phyloP scores from a whole-genome alignment of 2,888 invertebrate genomes.

The Epinotia ramella region DNA sequence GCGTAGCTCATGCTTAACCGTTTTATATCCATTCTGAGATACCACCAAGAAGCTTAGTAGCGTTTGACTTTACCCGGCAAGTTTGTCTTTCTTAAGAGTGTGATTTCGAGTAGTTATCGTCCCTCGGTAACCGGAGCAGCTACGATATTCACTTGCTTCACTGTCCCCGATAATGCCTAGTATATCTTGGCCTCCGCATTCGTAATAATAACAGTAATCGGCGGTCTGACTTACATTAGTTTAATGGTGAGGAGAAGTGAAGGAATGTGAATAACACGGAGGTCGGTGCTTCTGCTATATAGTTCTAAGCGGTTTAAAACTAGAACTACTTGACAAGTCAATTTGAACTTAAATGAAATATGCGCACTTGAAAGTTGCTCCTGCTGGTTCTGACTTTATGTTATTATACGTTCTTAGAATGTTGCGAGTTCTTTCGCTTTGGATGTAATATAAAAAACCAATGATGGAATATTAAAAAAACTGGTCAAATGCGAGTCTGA shows the following conservation, averaged over 20 bases:
- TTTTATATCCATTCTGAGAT: constrained; percentile 56
- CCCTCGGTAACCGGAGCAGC: constrained; percentile 50
- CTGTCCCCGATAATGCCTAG: neutral
- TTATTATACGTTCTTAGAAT: constrained; percentile 22
- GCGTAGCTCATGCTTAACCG: constrained; percentile 50
- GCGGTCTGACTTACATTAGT: neutral
- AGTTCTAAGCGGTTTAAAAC: constrained; percentile 57
- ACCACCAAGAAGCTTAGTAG: constrained; percentile 55
- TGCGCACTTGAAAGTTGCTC: constrained; percentile 58
- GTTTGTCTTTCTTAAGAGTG: constrained; percentile 57
- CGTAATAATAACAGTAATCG: neutral
- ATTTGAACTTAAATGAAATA: constrained; percentile 63
- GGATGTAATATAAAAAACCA: too few relatives aligned
- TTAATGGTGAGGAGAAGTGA: neutral
- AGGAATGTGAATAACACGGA: neutral
- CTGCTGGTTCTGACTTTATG: constrained; percentile 45
- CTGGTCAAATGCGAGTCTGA: too few relatives aligned
- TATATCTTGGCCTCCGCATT: constrained; percentile 46
- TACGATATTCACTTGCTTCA: neutral
- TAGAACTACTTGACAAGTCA: constrained; percentile 48
- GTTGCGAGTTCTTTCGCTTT: constrained; percentile 14
- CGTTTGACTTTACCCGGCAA: constrained; percentile 48
- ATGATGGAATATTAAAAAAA: too few relatives aligned
- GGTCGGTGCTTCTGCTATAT: constrained; percentile 56
- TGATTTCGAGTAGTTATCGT: constrained; percentile 55